These are phyloP conservation scores for Drosophila tripunctata DNA, from an alignment of 2,888 invertebrate genomes.

Conservation along the genomic window DNA sequence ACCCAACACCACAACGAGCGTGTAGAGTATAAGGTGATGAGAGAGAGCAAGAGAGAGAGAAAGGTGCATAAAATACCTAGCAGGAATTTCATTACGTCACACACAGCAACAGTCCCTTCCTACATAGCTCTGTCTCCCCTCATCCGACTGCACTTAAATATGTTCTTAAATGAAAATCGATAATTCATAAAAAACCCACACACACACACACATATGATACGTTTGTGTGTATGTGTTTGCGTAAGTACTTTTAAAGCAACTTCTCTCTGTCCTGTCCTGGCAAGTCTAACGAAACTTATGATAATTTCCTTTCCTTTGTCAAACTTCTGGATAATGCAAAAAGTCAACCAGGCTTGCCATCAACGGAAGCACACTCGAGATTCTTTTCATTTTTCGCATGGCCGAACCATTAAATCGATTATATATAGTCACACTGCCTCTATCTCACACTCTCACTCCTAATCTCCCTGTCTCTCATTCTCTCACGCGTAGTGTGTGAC, in stretches of 20 bases:
- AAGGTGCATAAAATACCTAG: constrained; percentile 33
- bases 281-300: constrained; percentile 53
- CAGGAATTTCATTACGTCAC: constrained; percentile 61
- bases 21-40: no score
- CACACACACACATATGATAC: constrained; percentile 8
- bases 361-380: constrained; percentile 44
- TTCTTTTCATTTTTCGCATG: constrained; percentile 51
- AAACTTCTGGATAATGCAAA: constrained; percentile 57
- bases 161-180: constrained; percentile 67
- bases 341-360: constrained; percentile 33
- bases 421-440: neutral
- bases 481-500: no score
- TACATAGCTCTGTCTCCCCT: constrained; percentile 27
- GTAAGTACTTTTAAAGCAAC: constrained; percentile 57
- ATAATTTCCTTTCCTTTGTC: constrained; percentile 68
- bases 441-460: neutral
- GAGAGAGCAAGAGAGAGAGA: neutral
- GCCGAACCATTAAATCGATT: constrained; percentile 53
- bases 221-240: constrained; percentile 18
- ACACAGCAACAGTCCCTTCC: constrained; percentile 23
- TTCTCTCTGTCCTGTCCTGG: constrained; percentile 22
- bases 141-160: constrained; percentile 40
- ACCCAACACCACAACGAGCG: neutral
- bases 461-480: neutral
- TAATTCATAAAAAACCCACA: constrained; percentile 58